These are phyloP conservation scores for Micromussa lordhowensis DNA, from an alignment of 92 coral and sea anemone species.

Conservation along the genomic window DNA sequence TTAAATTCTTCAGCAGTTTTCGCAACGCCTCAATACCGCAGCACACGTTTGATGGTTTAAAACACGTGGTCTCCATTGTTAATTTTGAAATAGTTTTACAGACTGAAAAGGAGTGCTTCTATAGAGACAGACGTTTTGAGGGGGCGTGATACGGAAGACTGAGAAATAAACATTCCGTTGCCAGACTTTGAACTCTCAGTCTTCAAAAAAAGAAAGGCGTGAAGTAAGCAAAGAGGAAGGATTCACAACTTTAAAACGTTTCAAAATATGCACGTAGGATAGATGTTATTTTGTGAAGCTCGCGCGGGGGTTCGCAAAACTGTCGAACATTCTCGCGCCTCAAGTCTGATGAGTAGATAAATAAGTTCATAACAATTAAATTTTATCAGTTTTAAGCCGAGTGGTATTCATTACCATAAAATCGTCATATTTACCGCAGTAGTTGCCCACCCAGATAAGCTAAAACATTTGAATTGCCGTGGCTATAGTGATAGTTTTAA, in stretches of 20 bases:
- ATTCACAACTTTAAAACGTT: neutral
- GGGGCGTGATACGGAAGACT: conserved; percentile 12
- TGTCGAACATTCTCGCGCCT: conserved; percentile 8
- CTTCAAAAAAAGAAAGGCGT: neutral
- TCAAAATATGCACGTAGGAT: neutral
- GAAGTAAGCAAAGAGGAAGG: neutral
- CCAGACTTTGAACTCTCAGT: conserved; percentile 14
- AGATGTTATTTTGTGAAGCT: neutral
- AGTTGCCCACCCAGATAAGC: neutral
- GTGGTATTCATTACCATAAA: neutral
- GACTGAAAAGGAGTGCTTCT: conserved; percentile 9
- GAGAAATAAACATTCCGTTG: neutral
- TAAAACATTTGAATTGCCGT: neutral
- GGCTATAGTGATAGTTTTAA: neutral
- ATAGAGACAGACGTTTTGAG: conserved; percentile 11
- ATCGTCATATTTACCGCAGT: neutral
- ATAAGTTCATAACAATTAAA: neutral
- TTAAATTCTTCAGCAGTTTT: conserved; percentile 3
- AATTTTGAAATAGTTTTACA: conserved; percentile 22
- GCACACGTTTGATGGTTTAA: neutral
- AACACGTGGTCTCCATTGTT: conserved; percentile 47
- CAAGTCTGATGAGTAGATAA: neutral
- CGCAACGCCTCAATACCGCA: neutral
- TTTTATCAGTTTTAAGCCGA: neutral
- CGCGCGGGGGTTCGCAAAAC: neutral